Evolutionary conservation across 1,140 invertebrate genomes (phyloP), one percentile per base, ranked within the genome.

Genomic region (Cotesia chilonis): DNA sequence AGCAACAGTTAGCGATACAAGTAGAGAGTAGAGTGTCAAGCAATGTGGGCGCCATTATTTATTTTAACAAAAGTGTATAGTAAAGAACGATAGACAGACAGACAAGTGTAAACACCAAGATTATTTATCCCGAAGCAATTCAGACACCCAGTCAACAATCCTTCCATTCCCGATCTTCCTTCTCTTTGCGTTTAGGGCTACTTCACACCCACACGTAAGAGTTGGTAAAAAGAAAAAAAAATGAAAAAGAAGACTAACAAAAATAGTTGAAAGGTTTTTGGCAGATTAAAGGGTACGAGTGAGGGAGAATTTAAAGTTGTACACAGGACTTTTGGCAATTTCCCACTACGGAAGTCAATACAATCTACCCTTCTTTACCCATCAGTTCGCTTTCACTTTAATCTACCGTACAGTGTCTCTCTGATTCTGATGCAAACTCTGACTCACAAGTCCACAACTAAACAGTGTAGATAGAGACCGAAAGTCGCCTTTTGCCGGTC

Each of bases 31-130:
- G 2, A 47, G 41, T 55, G 52, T 68, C 35, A 57, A 51, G 61
- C 51, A 51, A 80, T 80, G 76, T 75, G 72, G 79, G 82, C 71
- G 71, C 82, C 82, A 79, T 81, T 84, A 84, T 84, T 84, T 84
- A 82, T 73, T 75, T 68, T 68, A 47, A 47, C 41, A 47, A 47
- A 47, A 47, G 41, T 47, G 10, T 6, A 47, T 6, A 71, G 68
- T 65, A 70, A 7, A 67, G 60, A 54, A 28, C 47, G 57, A 72
- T 59, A 71, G 64, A 68, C 52, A 61, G 55, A 61, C 36, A 57
- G 60, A 71, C 17, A 71, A 47, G 20, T 36, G 52, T 51, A 72
- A 67, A 68, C 35, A 61, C 4, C 41, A 57, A 68, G 66, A 74
- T 74, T 71, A 70, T 74, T 74, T 74, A 71, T 70, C 37, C 68